Conservation (phyloP, 2,113 vertebrate species). For the Onychostruthus taczanowskii region DNA sequence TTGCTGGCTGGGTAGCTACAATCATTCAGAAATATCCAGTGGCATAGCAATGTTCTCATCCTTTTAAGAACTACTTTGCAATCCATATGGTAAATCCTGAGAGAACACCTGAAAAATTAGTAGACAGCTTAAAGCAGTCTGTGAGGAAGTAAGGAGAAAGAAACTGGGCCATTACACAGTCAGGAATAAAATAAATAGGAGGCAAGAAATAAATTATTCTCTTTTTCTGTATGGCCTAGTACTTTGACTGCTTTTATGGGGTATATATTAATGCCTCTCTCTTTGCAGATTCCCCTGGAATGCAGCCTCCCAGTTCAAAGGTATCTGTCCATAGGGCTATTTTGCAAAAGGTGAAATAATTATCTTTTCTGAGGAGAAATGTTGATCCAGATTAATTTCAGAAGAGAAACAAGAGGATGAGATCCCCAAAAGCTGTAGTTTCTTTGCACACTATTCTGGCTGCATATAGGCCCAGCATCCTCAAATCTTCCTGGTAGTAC, state of each 20-base stretch:
- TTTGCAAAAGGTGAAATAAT: background rate
- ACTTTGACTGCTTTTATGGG: rapidly evolving
- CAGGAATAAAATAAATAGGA: background rate
- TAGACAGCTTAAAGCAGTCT: background rate
- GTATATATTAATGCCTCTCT: background rate
- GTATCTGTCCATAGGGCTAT: background rate
- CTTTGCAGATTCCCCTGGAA: background rate
- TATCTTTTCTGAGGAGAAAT: background rate
- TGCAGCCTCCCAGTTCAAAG: background rate
- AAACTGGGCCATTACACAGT: background rate
- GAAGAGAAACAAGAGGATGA: background rate
- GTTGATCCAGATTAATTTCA: background rate
- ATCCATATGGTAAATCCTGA: background rate
- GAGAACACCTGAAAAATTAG: background rate
- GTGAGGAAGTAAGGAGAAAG: background rate
- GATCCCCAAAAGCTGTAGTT: background rate
- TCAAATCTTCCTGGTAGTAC: background rate
- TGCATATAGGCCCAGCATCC: background rate
- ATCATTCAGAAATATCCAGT: background rate
- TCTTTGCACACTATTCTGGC: background rate
- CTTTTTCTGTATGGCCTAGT: background rate
- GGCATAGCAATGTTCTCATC: background rate
- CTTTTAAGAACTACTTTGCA: background rate
- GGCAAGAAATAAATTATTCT: background rate
- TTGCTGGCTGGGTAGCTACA: background rate